Evolutionary conservation across 2,888 invertebrate genomes (phyloP), one percentile per base, ranked within the genome.

Genomic region (Pyrgus malvae): DNA sequence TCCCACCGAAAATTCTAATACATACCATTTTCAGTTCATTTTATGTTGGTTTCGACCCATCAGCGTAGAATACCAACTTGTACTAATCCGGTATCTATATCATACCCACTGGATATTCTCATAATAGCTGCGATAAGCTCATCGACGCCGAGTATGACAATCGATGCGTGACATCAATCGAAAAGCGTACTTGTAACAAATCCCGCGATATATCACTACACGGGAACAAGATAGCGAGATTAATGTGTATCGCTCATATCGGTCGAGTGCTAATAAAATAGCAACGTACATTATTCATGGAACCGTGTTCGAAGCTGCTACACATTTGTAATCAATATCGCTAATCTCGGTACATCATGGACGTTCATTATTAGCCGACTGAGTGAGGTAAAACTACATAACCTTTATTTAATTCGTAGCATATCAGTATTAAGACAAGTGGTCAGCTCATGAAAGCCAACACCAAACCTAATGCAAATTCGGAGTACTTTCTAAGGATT

Each of bases 191-290:
- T 56, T 40, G 50, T 59, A 60, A 57, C 58, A 63, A 63, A 62
- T 63, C 56, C 59, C 48, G 55, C 53, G 63, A 60, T 60, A 55
- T 59, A 60, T 60, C 61, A 58, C 51, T 61, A 64, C 59, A 61
- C 49, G 63, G 64, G 64, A 65, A 63, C 62, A 64, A 65, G 68
- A 70, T 70, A 68, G 66, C 49, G 58, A 68, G 68, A 70, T 72
- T 69, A 68, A 72, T 69, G 66, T 69, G 65, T 67, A 69, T 67
- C 60, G 66, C 63, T 51, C 62, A 70, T 72, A 75, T 72, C 71
- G 65, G 56, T 37, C 44, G 51, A 53, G 51, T 48, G 48, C 45
- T 53, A 38, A n/a, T n/a, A n/a, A n/a, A 45, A 53, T 53, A 53
- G 38, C 45, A 23, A 16, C 29, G 51, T 44, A 44, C 44, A 51